These are phyloP conservation scores for Hassar affinis DNA, from an alignment of 2,113 vertebrate genomes.

Conservation along the genomic window DNA sequence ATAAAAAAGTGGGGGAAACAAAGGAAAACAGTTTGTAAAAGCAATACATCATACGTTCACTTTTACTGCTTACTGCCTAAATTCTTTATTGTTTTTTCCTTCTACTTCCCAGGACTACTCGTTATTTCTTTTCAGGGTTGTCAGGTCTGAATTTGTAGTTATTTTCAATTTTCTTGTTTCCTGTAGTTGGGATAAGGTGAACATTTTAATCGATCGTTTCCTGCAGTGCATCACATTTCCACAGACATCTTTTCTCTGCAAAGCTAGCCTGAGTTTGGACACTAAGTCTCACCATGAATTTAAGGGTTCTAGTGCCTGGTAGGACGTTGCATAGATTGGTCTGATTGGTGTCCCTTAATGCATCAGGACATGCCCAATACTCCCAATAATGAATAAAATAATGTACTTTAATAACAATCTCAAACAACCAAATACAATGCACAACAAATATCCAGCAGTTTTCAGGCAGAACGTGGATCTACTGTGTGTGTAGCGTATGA, in stretches of 20 bases:
- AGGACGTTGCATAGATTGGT: not conserved
- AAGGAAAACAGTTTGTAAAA: not conserved
- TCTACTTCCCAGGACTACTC: not conserved
- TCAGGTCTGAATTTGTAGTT: not conserved
- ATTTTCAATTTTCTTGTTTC: not conserved
- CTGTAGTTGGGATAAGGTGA: not conserved
- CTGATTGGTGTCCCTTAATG: not conserved
- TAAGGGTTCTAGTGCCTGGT: not conserved
- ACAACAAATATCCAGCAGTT: not conserved
- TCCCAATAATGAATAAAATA: not conserved
- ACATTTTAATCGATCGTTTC: not conserved
- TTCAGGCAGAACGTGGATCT: not conserved
- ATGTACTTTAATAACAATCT: conserved; percentile 9
- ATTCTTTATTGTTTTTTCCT: not conserved
- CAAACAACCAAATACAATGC: not conserved
- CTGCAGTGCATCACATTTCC: not conserved
- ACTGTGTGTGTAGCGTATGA: not conserved
- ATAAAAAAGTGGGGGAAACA: too few relatives aligned
- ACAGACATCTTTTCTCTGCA: not conserved
- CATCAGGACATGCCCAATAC: not conserved
- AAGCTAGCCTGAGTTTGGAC: not conserved
- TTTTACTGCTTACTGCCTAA: not conserved
- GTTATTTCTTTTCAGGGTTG: not conserved
- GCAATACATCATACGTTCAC: not conserved
- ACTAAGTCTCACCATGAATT: not conserved